Conservation (phyloP, 2,113 vertebrate species). For the Nannospalax galili region DNA sequence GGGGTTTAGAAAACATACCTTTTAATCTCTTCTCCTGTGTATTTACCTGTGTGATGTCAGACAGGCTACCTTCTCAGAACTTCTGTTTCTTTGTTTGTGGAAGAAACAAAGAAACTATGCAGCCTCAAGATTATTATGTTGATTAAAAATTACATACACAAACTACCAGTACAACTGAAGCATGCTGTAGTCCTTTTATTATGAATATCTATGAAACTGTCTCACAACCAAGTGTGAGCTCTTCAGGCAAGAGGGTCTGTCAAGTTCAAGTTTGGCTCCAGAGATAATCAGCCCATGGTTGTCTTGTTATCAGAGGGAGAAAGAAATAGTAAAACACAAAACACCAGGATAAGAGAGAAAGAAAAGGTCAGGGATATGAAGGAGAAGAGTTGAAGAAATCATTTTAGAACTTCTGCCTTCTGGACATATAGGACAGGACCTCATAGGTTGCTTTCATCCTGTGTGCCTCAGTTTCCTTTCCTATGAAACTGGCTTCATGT, state of each 20-base stretch:
- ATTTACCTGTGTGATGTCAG: background rate
- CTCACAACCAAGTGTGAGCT: constrained; percentile 24
- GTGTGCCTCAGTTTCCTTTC: constrained; percentile 37
- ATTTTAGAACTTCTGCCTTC: background rate
- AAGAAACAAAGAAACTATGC: background rate
- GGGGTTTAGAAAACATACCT: background rate
- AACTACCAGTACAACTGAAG: background rate
- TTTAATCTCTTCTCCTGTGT: background rate
- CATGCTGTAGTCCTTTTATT: background rate
- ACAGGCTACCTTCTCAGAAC: background rate
- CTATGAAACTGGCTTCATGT: background rate
- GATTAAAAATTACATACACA: background rate
- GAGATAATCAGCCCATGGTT: background rate
- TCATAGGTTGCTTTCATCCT: background rate
- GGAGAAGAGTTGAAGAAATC: background rate
- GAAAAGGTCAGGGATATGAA: background rate
- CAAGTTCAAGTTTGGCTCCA: constrained; percentile 19
- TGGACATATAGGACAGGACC: background rate
- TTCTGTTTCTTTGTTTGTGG: constrained; percentile 13
- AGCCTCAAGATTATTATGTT: background rate
- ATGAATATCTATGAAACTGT: constrained; percentile 32
- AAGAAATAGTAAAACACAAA: constrained; percentile 60
- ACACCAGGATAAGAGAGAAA: background rate
- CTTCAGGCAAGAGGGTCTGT: constrained; percentile 15
- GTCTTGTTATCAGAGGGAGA: constrained; percentile 53